Evolutionary conservation across 1,140 invertebrate genomes (phyloP).

Genomic region (Ceratina australensis): DNA sequence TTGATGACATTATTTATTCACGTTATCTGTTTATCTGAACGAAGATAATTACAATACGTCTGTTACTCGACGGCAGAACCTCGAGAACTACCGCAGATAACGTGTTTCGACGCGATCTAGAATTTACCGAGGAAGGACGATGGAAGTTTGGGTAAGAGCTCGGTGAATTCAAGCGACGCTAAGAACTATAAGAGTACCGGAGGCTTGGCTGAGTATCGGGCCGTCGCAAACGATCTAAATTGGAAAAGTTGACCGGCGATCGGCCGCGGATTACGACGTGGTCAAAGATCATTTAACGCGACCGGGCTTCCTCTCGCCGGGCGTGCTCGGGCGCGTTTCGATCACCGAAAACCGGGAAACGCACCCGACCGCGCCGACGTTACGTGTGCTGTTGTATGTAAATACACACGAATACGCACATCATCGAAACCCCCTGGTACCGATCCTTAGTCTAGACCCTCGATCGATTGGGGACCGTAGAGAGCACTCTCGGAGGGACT

Average conservation of each 20-base stretch:
- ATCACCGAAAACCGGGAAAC: background rate
- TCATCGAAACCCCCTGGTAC: conserved; percentile 50
- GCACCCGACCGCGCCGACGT: background rate
- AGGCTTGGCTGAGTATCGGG: conserved; percentile 21
- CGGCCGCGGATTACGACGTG: conserved; percentile 20
- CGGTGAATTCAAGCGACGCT: conserved; percentile 3
- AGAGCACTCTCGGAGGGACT: conserved; percentile 27
- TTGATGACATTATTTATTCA: too few relatives aligned
- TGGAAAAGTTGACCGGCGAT: conserved; percentile 21
- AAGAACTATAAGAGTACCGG: background rate
- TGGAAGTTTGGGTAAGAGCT: background rate
- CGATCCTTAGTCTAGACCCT: conserved; percentile 57
- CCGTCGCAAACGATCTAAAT: background rate
- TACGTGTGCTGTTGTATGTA: conserved; percentile 39
- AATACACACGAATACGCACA: conserved; percentile 53
- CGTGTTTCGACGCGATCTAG: conserved; percentile 11
- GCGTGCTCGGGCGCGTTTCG: conserved; percentile 13
- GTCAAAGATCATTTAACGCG: conserved; percentile 33
- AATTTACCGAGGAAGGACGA: background rate
- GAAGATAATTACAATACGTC: too few relatives aligned
- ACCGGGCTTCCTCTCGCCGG: background rate
- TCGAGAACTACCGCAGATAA: background rate
- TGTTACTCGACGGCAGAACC: too few relatives aligned
- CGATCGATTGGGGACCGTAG: conserved; percentile 49
- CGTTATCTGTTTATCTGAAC: too few relatives aligned